These are phyloP conservation scores for Scortum barcoo DNA, from an alignment of 2,113 vertebrate species.

Conservation along the genomic window DNA sequence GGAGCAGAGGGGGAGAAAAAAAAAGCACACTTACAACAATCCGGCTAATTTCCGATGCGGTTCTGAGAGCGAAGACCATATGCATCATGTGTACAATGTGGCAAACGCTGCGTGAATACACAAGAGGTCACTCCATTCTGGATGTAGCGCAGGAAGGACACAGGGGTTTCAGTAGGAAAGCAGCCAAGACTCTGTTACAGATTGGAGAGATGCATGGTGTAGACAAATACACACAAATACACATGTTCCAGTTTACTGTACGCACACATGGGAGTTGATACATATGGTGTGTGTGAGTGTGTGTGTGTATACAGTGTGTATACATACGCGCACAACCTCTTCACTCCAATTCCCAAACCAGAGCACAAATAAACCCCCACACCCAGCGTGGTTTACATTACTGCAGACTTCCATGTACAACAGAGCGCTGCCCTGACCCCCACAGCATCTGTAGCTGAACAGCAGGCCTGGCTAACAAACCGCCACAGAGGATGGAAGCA, in stretches of 20 bases:
- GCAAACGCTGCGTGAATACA: constrained; percentile 37
- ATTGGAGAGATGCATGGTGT: constrained; percentile 33
- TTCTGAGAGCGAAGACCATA: constrained; percentile 35
- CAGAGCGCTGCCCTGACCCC: constrained; percentile 46
- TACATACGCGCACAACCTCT: not conserved
- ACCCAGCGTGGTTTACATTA: constrained; percentile 41
- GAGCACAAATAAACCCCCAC: constrained; percentile 18
- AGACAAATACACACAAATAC: constrained; percentile 34
- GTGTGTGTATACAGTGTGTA: constrained; percentile 20
- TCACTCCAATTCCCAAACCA: constrained; percentile 28
- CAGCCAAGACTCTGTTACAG: constrained; percentile 42
- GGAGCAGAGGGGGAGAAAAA: not conserved
- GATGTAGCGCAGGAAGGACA: constrained; percentile 28
- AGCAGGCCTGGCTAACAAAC: constrained; percentile 72
- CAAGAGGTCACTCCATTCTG: constrained; percentile 36
- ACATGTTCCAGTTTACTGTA: constrained; percentile 9
- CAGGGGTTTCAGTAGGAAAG: constrained; percentile 36
- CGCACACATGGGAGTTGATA: constrained; percentile 8
- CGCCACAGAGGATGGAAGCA: constrained; percentile 65
- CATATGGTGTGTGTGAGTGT: constrained; percentile 15
- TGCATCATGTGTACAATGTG: constrained; percentile 42
- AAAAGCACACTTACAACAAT: constrained; percentile 35
- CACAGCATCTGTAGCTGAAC: constrained; percentile 70
- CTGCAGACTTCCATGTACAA: constrained; percentile 51
- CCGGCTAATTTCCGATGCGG: constrained; percentile 58